These are phyloP conservation scores for Alfaro cultratus DNA, from an alignment of 2,797 vertebrate species.

Conservation along the genomic window DNA sequence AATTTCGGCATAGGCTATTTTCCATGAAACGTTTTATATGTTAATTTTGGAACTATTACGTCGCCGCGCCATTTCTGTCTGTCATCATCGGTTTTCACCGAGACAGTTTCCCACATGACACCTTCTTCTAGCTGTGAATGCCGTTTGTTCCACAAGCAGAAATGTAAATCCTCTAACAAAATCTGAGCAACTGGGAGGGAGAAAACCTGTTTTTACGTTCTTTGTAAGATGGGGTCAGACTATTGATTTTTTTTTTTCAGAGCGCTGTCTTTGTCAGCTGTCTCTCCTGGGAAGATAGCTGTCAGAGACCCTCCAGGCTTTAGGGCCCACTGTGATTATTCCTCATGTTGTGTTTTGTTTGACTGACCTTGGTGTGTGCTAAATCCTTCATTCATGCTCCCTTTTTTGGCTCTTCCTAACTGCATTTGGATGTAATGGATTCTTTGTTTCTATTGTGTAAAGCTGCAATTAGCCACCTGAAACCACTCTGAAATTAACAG, in stretches of 20 bases:
- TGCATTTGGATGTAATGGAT: slow-evolving; percentile 49
- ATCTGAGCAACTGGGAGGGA: slow-evolving; percentile 6
- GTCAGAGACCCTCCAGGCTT: slow-evolving; percentile 63
- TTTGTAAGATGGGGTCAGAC: slow-evolving; percentile 50
- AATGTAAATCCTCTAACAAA: slow-evolving; percentile 56
- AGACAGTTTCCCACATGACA: slow-evolving; percentile 61
- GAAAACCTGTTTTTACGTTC: slow-evolving; percentile 64
- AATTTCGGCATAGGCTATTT: slow-evolving; percentile 44
- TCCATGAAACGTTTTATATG: slow-evolving; percentile 44
- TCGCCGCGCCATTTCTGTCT: background rate
- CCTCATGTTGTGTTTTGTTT: slow-evolving; percentile 63
- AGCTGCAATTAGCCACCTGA: slow-evolving; percentile 69
- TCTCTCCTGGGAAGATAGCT: slow-evolving; percentile 60
- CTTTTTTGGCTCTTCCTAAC: slow-evolving; percentile 45
- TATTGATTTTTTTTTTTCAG: slow-evolving; percentile 45
- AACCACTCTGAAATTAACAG: slow-evolving; percentile 62
- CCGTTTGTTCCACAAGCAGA: slow-evolving; percentile 59
- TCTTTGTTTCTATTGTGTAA: slow-evolving; percentile 59
- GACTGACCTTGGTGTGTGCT: slow-evolving; percentile 53
- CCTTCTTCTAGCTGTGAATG: slow-evolving; percentile 47
- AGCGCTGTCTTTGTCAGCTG: slow-evolving; percentile 54
- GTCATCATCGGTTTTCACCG: slow-evolving; percentile 43
- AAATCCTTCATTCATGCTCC: slow-evolving; percentile 66
- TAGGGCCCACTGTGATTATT: slow-evolving; percentile 62
- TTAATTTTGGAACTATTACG: slow-evolving; percentile 35